Conservation (phyloP, 2,797 vertebrate species). For the Sebastolobus alascanus region DNA sequence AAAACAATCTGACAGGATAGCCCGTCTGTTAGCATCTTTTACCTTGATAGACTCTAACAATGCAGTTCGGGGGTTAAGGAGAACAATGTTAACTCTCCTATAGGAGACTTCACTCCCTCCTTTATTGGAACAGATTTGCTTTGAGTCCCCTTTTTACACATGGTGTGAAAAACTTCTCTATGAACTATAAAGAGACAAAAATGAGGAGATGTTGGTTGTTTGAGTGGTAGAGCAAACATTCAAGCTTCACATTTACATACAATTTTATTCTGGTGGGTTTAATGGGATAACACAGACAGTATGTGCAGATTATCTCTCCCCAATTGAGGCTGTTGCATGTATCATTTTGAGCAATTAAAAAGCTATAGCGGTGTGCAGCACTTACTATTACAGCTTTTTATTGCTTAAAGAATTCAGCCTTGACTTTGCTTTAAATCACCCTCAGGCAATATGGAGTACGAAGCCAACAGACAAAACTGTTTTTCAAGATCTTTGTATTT, state of each 20-base stretch:
- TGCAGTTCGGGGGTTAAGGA: background rate
- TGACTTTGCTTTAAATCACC: background rate
- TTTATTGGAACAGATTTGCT: slow-evolving; percentile 20
- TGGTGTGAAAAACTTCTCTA: slow-evolving; percentile 6
- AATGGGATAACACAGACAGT: background rate
- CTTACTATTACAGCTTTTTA: background rate
- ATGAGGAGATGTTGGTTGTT: background rate
- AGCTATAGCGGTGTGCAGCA: background rate
- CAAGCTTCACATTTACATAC: background rate
- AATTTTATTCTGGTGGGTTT: slow-evolving; percentile 8
- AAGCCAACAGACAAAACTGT: background rate
- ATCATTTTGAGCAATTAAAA: slow-evolving; percentile 6
- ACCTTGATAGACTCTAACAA: background rate
- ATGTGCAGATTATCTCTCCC: background rate
- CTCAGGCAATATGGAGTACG: background rate
- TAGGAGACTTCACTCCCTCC: slow-evolving; percentile 1
- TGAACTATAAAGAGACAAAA: background rate
- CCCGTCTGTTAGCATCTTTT: slow-evolving; percentile 1
- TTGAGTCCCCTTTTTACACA: slow-evolving; percentile 44
- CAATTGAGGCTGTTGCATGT: background rate
- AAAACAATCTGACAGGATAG: background rate
- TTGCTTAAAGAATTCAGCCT: background rate
- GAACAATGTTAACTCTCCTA: background rate
- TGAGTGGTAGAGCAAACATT: slow-evolving; percentile 5
- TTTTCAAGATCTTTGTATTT: background rate